Percentiles rank a stretch among this genome's conserved stretches.
Conservation (phyloP, 2,797 vertebrate species). For the Alauda arvensis region DNA sequence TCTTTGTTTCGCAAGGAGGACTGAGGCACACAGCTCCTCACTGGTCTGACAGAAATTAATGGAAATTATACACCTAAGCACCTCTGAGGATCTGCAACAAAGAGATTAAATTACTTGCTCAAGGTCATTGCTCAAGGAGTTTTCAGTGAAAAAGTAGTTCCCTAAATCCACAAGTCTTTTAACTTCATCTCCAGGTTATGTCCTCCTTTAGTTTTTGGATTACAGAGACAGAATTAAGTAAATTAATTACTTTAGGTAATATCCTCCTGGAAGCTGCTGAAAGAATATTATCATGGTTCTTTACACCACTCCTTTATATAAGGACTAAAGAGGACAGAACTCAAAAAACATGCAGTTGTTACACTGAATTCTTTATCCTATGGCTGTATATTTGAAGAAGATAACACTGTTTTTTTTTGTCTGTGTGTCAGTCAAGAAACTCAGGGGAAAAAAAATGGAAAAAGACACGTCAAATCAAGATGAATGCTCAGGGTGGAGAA, state of each 20-base stretch:
- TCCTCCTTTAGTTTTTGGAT: not conserved
- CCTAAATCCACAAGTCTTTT: not conserved
- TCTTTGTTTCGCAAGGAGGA: not conserved
- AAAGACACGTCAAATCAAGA: not conserved
- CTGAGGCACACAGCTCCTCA: not conserved
- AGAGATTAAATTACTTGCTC: not conserved
- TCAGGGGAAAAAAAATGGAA: not conserved
- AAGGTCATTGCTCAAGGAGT: not conserved
- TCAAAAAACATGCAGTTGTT: not conserved
- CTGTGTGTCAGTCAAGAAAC: not conserved
- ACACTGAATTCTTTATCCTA: not conserved
- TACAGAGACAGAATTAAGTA: not conserved
- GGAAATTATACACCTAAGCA: conserved; percentile 12
- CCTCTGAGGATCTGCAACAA: conserved; percentile 5
- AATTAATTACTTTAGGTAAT: not conserved
- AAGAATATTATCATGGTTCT: not conserved
- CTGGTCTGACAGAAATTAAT: conserved; percentile 24
- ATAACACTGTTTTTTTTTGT: not conserved
- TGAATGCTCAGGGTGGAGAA: not conserved
- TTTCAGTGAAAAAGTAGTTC: not conserved
- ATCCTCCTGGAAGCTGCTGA: not conserved
- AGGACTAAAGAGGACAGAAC: not conserved
- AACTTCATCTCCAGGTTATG: not conserved
- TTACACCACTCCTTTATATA: not conserved
- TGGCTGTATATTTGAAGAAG: not conserved